A percentile compares a stretch with the other conserved stretches of the same genome.
Evolutionary conservation across 2,113 vertebrate species (phyloP).

Genomic region (Xenopus borealis): DNA sequence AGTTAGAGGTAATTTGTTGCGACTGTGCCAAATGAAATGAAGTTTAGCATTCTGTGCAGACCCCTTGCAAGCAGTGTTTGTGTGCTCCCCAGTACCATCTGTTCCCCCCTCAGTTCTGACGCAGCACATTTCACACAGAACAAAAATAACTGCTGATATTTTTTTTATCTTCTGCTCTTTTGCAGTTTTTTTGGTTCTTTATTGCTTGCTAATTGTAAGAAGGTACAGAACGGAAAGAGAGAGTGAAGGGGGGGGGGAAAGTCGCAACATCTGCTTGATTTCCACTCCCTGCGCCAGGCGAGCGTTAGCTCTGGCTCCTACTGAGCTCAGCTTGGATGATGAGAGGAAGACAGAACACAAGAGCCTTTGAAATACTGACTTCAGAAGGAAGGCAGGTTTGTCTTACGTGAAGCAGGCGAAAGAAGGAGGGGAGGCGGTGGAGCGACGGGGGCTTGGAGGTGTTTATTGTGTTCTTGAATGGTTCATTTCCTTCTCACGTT

Average conservation of each 20-base stretch:
- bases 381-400: constrained; percentile 70
- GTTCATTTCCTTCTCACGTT: constrained; percentile 59
- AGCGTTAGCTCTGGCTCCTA: constrained; percentile 64
- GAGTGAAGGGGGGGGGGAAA: constrained; percentile 38
- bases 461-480: constrained; percentile 58
- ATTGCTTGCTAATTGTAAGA: constrained; percentile 68
- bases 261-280: constrained; percentile 76
- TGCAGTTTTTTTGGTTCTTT: constrained; percentile 56
- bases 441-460: constrained; percentile 35
- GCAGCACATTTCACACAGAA: constrained; percentile 41
- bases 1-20: too few species aligned
- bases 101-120: constrained; percentile 29
- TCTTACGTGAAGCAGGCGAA: constrained; percentile 48
- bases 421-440: constrained; percentile 41
- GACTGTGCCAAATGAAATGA: too few species aligned
- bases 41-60: constrained; percentile 9
- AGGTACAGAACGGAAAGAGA: constrained; percentile 37
- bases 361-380: constrained; percentile 73
- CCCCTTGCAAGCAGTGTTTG: constrained; percentile 29
- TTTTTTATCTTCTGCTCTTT: constrained; percentile 54
- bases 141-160: constrained; percentile 40
- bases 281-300: constrained; percentile 77
- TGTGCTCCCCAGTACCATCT: constrained; percentile 32
- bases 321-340: constrained; percentile 64
- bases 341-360: constrained; percentile 67